Conservation (phyloP, 2,888 invertebrate genomes). For the Nephrotoma flavescens region DNA sequence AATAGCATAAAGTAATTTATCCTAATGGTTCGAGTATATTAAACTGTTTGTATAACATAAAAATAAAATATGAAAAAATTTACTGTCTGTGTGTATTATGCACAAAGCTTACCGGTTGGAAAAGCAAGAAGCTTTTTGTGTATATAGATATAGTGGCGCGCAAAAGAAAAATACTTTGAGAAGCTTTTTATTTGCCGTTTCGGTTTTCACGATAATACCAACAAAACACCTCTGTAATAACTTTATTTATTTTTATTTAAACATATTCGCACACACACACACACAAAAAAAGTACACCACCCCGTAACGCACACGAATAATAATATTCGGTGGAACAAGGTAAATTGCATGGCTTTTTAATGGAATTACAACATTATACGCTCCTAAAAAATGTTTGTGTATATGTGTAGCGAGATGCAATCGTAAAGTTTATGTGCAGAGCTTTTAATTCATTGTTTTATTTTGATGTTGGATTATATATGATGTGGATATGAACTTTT, state of each 20-base stretch:
- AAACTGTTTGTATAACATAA: constrained; percentile 4
- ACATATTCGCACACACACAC: neutral
- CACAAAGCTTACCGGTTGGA: neutral
- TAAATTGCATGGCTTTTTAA: neutral
- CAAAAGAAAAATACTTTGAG: neutral
- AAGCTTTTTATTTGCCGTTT: neutral
- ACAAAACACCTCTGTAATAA: neutral
- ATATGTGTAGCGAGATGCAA: neutral
- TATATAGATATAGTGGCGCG: neutral
- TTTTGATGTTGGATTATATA: neutral
- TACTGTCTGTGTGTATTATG: neutral
- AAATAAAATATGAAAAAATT: neutral
- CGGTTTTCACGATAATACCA: neutral
- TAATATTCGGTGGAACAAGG: neutral
- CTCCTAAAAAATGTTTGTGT: neutral
- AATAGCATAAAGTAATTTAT: constrained; percentile 5
- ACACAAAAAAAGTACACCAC: neutral
- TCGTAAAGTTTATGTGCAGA: neutral
- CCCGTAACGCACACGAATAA: neutral
- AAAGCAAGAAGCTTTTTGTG: neutral
- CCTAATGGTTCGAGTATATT: constrained; percentile 6
- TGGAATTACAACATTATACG: neutral
- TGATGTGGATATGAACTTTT: neutral
- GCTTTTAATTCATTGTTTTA: neutral
- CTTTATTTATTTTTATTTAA: neutral